Percentiles rank a stretch among this genome's conserved stretches.
These are phyloP conservation scores for Gymnothorax reevesii DNA, from an alignment of 2,797 vertebrate species.

Conservation along the genomic window DNA sequence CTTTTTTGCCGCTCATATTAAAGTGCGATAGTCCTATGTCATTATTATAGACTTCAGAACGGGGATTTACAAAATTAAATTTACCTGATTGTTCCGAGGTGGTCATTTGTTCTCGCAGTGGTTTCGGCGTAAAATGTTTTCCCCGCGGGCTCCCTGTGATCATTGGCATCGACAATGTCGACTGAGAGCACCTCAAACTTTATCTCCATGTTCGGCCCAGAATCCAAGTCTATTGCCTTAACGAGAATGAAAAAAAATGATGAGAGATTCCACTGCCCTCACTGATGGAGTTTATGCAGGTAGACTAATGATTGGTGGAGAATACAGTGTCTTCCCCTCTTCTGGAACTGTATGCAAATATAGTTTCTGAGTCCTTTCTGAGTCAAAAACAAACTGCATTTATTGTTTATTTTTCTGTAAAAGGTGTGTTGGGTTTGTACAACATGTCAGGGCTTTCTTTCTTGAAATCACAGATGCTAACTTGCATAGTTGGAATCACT, in stretches of 20 bases:
- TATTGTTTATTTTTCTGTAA: too few relatives aligned
- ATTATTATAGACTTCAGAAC: not conserved
- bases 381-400: too few relatives aligned
- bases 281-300: not conserved
- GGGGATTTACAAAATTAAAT: conserved; percentile 25
- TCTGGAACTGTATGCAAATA: too few relatives aligned
- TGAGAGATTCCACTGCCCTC: not conserved
- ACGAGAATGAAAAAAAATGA: not conserved
- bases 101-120: conserved; percentile 58
- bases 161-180: conserved; percentile 58
- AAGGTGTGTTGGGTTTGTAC: too few relatives aligned
- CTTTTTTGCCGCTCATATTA: not conserved
- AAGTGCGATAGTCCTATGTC: not conserved
- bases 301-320: not conserved
- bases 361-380: too few relatives aligned
- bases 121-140: conserved; percentile 68
- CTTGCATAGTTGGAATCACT: too few relatives aligned
- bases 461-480: too few relatives aligned
- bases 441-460: too few relatives aligned
- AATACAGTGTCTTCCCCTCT: too few relatives aligned
- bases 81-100: conserved; percentile 81
- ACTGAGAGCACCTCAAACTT: conserved; percentile 70
- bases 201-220: conserved; percentile 64
- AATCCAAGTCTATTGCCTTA: conserved; percentile 85
- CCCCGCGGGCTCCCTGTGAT: not conserved